A percentile compares a stretch with the other conserved stretches of the same genome.
Evolutionary conservation across 64 coral and sea anemone genomes (phyloP).

Genomic region (Stylophora pistillata): DNA sequence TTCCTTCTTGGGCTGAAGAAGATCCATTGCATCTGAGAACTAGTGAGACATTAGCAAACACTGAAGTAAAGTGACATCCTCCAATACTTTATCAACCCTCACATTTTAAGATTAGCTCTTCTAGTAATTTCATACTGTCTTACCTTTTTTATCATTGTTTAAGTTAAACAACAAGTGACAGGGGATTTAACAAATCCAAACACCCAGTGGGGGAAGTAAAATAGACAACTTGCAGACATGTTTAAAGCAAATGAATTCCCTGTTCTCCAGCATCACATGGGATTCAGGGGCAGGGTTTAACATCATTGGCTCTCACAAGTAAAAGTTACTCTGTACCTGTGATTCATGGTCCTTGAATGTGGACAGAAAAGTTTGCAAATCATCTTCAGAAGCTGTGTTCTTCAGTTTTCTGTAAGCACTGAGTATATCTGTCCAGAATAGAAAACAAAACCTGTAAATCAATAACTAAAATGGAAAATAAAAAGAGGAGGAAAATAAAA

Average conservation of each 20-base stretch:
- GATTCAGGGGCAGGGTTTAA: too few relatives aligned
- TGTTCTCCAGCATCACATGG: too few relatives aligned
- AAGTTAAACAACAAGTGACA: too few relatives aligned
- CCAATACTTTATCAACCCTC: not conserved
- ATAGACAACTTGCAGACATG: too few relatives aligned
- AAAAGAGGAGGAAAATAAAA: not conserved
- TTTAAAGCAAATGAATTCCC: too few relatives aligned
- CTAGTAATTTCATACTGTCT: too few relatives aligned
- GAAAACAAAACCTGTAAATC: not conserved
- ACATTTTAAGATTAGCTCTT: too few relatives aligned
- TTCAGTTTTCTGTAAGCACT: slow-evolving; percentile 67
- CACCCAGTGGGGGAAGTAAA: too few relatives aligned
- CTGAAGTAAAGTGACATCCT: not conserved
- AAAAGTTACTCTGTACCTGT: slow-evolving; percentile 43
- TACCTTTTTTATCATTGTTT: too few relatives aligned
- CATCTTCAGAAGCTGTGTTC: slow-evolving; percentile 75
- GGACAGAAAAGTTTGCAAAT: slow-evolving; percentile 72
- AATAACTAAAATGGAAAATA: not conserved
- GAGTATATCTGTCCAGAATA: slow-evolving; percentile 68
- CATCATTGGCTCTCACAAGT: too few relatives aligned
- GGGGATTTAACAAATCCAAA: too few relatives aligned
- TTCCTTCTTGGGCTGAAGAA: slow-evolving; percentile 37
- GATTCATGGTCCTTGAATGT: slow-evolving; percentile 69
- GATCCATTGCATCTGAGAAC: slow-evolving; percentile 57
- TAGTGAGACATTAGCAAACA: not conserved